Evolutionary conservation across 2,888 invertebrate genomes (phyloP), one percentile per base, ranked within the genome.

Genomic region (Chironomus tentans): DNA sequence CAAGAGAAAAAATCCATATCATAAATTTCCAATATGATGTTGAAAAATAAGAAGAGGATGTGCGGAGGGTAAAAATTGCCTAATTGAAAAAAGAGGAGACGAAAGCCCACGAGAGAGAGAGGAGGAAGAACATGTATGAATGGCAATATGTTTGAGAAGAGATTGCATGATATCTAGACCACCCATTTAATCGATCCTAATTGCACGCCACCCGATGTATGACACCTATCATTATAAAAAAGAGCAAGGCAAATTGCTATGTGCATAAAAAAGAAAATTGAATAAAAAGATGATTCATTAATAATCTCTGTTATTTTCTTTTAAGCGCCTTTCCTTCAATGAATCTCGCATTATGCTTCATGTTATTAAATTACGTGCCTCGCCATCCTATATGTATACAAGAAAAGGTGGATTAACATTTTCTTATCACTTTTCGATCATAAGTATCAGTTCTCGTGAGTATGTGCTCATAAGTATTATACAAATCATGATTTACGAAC

Each of bases 181-280:
- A 76, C 76, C 76, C 76, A 50, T 76, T 76, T 76, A 76, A 76
- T 76, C 62, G 46, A 56, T 38, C 48, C 69, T 76, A 76, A 76
- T 76, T 76, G 69, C 22, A 76, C 28, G 74, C 74, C 74, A 74
- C 74, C 62, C 74, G 74, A 74, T 73, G 28, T 68, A 48, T 47
- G 65, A 68, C 74, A 74, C 74, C 71, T 74, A 74, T 74, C 68
- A 74, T 74, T 74, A 74, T 62, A 46, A 50, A 15, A 13, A 24
- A 18, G 7, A 10, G 65, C 65, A 24, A 21, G 24, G 12, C 10
- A 65, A 65, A 65, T 65, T 65, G 12, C 65, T 65, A 65, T 65
- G 65, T 65, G 18, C 13, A 21, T 24, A 24, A 65, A 65, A 24
- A 7, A 24, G 38, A 18, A 56, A 56, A 56, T 56, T 56, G 56